These are phyloP conservation scores for Lithophane socia DNA, from an alignment of 2,888 invertebrate species.

Conservation along the genomic window DNA sequence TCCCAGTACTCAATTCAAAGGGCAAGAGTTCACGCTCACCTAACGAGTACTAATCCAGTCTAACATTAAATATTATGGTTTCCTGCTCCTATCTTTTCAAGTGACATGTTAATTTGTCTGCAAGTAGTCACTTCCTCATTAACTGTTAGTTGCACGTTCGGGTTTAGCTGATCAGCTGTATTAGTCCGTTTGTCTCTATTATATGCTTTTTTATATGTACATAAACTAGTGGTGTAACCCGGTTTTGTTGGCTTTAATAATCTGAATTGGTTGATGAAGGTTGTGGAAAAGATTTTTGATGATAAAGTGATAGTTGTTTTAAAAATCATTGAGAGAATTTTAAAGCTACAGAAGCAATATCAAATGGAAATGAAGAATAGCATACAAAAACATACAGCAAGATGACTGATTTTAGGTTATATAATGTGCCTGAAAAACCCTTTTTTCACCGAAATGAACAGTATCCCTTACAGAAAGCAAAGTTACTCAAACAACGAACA, in stretches of 20 bases:
- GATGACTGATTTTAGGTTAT: not conserved
- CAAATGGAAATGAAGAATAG: not conserved
- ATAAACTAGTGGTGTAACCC: slow-evolving; percentile 61
- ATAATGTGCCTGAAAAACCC: not conserved
- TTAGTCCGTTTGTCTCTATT: slow-evolving; percentile 81
- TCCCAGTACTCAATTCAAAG: slow-evolving; percentile 67
- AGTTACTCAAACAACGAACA: slow-evolving; percentile 45
- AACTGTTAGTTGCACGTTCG: slow-evolving; percentile 85
- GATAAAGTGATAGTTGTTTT: not conserved
- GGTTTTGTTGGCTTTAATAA: slow-evolving; percentile 34
- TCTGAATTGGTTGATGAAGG: not conserved
- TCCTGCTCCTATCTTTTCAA: slow-evolving; percentile 86
- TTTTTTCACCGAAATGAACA: slow-evolving; percentile 24
- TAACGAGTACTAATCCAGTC: slow-evolving; percentile 86
- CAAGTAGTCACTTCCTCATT: slow-evolving; percentile 90
- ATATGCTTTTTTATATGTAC: slow-evolving; percentile 73
- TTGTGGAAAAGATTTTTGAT: not conserved
- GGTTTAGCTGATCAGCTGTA: slow-evolving; percentile 82
- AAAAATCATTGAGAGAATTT: not conserved
- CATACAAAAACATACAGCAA: not conserved
- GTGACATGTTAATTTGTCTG: slow-evolving; percentile 86
- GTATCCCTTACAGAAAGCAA: slow-evolving; percentile 30
- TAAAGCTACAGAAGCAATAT: not conserved
- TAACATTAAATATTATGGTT: slow-evolving; percentile 86
- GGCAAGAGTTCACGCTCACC: slow-evolving; percentile 72